Percentiles rank a stretch among this genome's conserved stretches.
phyloP scores from a whole-genome alignment of 1,140 invertebrate genomes.

The Calycopis cecrops region DNA sequence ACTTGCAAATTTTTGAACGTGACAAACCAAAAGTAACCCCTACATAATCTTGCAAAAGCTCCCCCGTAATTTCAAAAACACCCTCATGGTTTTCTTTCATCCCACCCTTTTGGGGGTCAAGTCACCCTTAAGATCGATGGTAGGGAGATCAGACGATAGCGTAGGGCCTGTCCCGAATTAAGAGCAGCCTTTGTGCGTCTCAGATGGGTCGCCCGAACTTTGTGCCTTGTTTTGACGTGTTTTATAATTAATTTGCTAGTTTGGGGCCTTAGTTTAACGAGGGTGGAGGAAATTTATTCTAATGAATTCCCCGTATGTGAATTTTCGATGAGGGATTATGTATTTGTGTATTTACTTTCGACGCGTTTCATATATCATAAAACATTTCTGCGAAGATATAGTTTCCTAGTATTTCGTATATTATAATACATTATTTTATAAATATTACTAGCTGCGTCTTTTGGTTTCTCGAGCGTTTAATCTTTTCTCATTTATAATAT shows the following conservation, averaged over 20 bases:
- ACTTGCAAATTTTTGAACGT: conserved; percentile 38
- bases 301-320: conserved; percentile 41
- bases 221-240: conserved; percentile 67
- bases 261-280: conserved; percentile 63
- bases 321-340: conserved; percentile 28
- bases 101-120: conserved; percentile 53
- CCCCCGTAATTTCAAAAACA: conserved; percentile 34
- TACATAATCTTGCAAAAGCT: conserved; percentile 42
- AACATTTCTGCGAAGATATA: too few species aligned
- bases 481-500: too few species aligned
- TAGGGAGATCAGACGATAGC: conserved; percentile 58
- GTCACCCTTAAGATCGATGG: conserved; percentile 73
- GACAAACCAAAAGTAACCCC: conserved; percentile 63
- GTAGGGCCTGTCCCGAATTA: conserved; percentile 52
- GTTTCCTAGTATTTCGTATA: too few species aligned
- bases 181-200: conserved; percentile 62
- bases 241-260: conserved; percentile 74
- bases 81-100: conserved; percentile 55
- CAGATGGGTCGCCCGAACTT: conserved; percentile 59
- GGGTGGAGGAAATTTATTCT: conserved; percentile 56
- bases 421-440: too few species aligned
- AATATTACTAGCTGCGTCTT: too few species aligned
- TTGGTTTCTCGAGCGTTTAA: too few species aligned
- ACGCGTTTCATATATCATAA: neutral
- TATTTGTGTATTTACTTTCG: conserved; percentile 8